phyloP scores from a whole-genome alignment of 2,113 vertebrate genomes.

The Microcebus tavaratra region DNA sequence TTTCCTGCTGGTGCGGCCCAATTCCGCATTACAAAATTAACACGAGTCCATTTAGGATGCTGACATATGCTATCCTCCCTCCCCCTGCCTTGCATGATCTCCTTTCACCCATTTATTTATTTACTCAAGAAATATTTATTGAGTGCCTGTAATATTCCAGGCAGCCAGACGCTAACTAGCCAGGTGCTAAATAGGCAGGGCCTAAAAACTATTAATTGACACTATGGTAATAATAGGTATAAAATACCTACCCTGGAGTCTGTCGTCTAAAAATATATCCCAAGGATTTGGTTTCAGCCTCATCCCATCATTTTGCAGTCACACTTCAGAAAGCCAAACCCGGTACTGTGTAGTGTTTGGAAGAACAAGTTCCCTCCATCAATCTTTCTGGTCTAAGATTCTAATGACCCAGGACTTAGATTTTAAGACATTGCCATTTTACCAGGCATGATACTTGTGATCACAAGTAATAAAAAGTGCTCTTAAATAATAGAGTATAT shows the following conservation, averaged over 20 bases:
- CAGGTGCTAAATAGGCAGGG: neutral
- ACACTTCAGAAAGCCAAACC: neutral
- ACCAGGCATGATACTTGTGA: neutral
- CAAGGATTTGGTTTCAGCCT: neutral
- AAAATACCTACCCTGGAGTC: neutral
- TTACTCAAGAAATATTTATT: neutral
- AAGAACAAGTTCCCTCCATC: neutral
- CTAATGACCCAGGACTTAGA: neutral
- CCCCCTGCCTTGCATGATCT: neutral
- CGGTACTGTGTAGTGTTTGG: neutral
- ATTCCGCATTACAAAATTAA: neutral
- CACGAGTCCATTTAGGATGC: neutral
- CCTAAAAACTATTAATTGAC: neutral
- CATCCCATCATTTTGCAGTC: neutral
- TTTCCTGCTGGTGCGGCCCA: neutral
- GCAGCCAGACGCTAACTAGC: neutral
- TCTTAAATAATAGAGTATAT: neutral
- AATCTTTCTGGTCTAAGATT: neutral
- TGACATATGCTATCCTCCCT: neutral
- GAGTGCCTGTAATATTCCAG: neutral
- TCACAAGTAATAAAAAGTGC: neutral
- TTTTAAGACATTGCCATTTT: neutral
- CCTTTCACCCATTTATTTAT: neutral
- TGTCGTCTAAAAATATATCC: neutral
- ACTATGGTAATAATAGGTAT: neutral